Conservation (phyloP, 2,113 vertebrate species). For the Hiodon alosoides region DNA sequence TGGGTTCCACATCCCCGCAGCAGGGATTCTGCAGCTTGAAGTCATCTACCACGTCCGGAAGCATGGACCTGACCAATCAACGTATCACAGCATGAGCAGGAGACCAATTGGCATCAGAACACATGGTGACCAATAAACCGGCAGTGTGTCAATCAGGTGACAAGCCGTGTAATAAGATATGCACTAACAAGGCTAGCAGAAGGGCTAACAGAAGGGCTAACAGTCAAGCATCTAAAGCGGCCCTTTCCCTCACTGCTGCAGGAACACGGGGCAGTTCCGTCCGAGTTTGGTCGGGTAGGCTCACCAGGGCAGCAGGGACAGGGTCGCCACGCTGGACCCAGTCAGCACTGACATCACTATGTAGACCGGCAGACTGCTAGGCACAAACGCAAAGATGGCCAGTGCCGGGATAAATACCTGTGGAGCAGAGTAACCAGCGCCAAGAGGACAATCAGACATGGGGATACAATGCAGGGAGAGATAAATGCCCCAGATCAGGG, state of each 20-base stretch:
- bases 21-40: constrained; percentile 51
- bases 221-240: too few species aligned
- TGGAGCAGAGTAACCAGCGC: too few species aligned
- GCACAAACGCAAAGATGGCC: constrained; percentile 47
- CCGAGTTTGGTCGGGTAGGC: constrained; percentile 26
- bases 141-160: too few species aligned
- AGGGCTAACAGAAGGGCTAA: too few species aligned
- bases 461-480: not conserved
- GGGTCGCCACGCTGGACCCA: constrained; percentile 58
- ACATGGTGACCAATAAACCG: not conserved
- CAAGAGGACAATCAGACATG: not conserved
- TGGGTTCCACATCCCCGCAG: constrained; percentile 59
- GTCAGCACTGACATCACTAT: constrained; percentile 51
- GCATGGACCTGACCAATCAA: constrained; percentile 61
- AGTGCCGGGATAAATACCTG: constrained; percentile 44
- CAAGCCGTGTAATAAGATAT: too few species aligned
- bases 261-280: too few species aligned
- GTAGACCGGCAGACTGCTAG: constrained; percentile 55
- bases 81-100: not conserved
- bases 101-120: not conserved
- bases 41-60: constrained; percentile 66
- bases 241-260: too few species aligned
- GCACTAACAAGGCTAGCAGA: too few species aligned
- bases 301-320: constrained; percentile 70
- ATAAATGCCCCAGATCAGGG: not conserved